Evolutionary conservation across 2,113 vertebrate species (phyloP), one percentile per base, ranked within the genome.

Genomic region (Cyprinus carpio): DNA sequence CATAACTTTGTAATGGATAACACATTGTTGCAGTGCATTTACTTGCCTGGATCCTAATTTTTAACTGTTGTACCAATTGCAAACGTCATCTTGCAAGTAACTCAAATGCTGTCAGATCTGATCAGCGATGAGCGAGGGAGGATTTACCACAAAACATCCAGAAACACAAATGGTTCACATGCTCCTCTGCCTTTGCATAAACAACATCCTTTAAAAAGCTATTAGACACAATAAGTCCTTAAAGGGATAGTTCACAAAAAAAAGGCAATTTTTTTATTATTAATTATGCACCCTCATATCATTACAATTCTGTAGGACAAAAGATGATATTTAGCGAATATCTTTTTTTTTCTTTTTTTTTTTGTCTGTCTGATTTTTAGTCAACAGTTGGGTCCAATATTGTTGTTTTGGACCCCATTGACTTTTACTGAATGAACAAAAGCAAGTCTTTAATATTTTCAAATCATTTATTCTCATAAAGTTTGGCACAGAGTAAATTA

Each of bases 141-240:
- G 90, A 90, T 90, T 91, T 86, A n/a, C 67, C 67, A 40, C 34
- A 71, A 71, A 34, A 71, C 20, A 40, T 71, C 34, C 67, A 71
- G 37, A 71, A 71, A 40, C 67, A 71, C 18, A 37, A 71, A 71
- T 12, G 31, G 18, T 71, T 71, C 67, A 71, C 67, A 71, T 40
- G 20, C 10, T 11, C 37, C 67, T 40, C 34, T 40, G 34, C 18
- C 67, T 71, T 40, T 37, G 20, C 20, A 23, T 58, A 58, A 58
- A 58, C 56, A 58, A 58, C 56, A 2, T 58, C 56, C 20, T 23
- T 58, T 58, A 58, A 23, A 58, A 58, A n/a, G 56, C 54, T 56
- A 56, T 56, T 56, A 23, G 54, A 58, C 20, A n/a, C 56, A n/a
- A 58, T 58, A 58, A 10, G 56, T 58, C 56, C 56, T 58, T 58